phyloP scores from a whole-genome alignment of 2,113 vertebrate genomes.

The Crocuta crocuta region DNA sequence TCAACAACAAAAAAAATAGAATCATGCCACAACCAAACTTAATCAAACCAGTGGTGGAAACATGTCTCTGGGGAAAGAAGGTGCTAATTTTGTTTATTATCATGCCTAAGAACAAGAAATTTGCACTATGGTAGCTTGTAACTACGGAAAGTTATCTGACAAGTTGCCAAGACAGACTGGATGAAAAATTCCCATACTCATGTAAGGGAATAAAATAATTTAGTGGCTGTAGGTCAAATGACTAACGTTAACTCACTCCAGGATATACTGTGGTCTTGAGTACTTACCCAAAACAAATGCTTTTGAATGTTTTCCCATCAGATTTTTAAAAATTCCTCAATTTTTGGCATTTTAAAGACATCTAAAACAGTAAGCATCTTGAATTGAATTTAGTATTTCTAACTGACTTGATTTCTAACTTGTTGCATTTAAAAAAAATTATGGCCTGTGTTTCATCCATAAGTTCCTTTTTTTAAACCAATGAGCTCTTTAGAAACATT shows the following conservation, averaged over 20 bases:
- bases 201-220: conserved; percentile 35
- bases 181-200: background rate
- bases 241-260: conserved; percentile 1
- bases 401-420: background rate
- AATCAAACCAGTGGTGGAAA: background rate
- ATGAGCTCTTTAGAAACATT: background rate
- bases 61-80: background rate
- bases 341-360: background rate
- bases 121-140: background rate
- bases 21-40: background rate
- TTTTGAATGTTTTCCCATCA: background rate
- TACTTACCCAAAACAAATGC: background rate
- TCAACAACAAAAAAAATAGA: conserved; percentile 32
- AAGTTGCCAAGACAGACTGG: background rate
- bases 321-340: background rate
- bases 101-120: background rate
- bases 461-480: background rate
- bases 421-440: background rate
- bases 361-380: background rate
- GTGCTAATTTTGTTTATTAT: background rate
- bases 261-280: background rate
- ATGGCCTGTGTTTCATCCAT: background rate
- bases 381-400: conserved; percentile 44
- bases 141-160: conserved; percentile 41
- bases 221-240: conserved; percentile 25